Conservation (phyloP, 2,113 vertebrate species). For the Uria lomvia region DNA sequence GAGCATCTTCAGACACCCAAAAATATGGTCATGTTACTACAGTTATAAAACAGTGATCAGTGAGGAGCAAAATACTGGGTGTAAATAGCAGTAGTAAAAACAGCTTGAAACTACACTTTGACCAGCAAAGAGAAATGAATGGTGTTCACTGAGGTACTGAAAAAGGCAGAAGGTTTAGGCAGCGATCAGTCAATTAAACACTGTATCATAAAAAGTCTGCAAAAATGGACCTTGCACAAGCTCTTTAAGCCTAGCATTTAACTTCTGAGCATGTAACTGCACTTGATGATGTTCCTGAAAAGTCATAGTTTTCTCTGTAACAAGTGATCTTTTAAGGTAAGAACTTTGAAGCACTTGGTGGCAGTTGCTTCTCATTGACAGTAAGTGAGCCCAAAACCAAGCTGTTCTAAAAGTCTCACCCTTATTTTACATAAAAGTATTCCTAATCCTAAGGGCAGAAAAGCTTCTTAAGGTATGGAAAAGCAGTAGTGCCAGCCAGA, state of each 20-base stretch:
- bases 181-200: neutral
- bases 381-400: neutral
- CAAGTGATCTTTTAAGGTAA: neutral
- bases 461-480: neutral
- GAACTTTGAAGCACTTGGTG: neutral
- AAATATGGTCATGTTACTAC: neutral
- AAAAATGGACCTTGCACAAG: neutral
- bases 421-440: neutral
- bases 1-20: neutral
- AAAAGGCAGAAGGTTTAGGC: neutral
- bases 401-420: neutral
- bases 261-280: neutral
- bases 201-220: neutral
- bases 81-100: neutral
- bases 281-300: neutral
- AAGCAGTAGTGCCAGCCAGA: neutral
- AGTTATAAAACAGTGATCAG: neutral
- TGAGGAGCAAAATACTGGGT: neutral
- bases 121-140: rapidly evolving
- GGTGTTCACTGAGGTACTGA: neutral
- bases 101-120: neutral
- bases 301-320: neutral
- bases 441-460: neutral
- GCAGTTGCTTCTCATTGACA: neutral
- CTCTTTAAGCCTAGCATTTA: neutral